Base-by-base conservation (phyloP, 2,888 invertebrate species). In the Ornithoptera alexandrae region DNA sequence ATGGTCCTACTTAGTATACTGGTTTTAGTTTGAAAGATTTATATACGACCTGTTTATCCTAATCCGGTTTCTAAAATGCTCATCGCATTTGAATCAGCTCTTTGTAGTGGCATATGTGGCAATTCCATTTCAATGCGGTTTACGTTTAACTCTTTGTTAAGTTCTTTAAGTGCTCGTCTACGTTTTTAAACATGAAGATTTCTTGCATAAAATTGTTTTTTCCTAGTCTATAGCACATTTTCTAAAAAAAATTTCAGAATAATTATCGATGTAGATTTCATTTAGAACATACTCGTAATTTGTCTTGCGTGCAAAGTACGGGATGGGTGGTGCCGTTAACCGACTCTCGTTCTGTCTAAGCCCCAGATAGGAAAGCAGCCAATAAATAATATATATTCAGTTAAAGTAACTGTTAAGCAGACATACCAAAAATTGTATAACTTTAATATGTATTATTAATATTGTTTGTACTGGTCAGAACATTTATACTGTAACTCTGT, bases 41-140 rank as follows among this genome's bases (percentile, higher is more conserved):
- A 59, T 63, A 59, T 39, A 30, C 53, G 70, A 67, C 70, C 63
- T 50, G 63, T 62, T 69, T 62, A 42, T 62, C 12, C 62, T 70
- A 70, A 70, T 70, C 70, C 70, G 70, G 70, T 70, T 70, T 70
- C 59, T 22, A 36, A 69, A 65, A 50, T 58, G 50, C 66, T 59
- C 66, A 70, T 70, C 66, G 63, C n/a, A 24, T 30, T 46, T 56
- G 56, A 56, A 56, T n/a, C 56, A 20, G 56, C n/a, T 56, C 46
- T 58, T 67, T 60, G 46, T 61, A 66, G 20, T 22, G n/a, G n/a
- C 18, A 36, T 36, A 30, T 30, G 60, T 63, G n/a, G 36, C 53
- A 22, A 30, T 46, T n/a, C 22, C n/a, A 4, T 20, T 7, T 57
- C 8, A n/a, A n/a, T 57, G 17, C 10, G 18, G n/a, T n/a, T 57